A percentile compares a stretch with the other conserved stretches of the same genome.
Evolutionary conservation across 1,140 invertebrate species (phyloP).

Genomic region (Ladona fulva): DNA sequence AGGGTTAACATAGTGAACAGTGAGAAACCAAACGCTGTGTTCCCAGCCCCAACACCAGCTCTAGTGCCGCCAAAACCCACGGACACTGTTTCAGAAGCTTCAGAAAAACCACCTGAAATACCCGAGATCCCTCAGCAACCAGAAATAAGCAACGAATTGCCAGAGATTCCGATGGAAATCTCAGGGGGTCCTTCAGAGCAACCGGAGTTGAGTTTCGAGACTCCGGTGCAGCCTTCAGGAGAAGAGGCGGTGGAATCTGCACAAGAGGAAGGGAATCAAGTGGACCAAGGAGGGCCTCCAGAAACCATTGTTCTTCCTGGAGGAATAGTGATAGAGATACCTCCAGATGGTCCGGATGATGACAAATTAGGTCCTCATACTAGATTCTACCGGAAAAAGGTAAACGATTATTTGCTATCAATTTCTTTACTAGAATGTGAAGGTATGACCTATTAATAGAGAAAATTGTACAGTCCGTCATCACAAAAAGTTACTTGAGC

Average conservation of each 20-base stretch:
- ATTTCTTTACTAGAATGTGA: too few relatives aligned
- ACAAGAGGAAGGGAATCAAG: neutral
- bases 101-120: neutral
- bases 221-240: neutral
- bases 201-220: neutral
- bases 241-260: neutral
- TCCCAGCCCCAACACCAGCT: neutral
- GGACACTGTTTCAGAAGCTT: neutral
- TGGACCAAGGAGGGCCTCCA: neutral
- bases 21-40: neutral
- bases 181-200: neutral
- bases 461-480: too few relatives aligned
- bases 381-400: too few relatives aligned
- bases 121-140: neutral
- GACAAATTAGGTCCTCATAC: neutral
- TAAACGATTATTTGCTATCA: too few relatives aligned
- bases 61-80: neutral
- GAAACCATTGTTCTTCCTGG: neutral
- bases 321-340: neutral
- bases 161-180: neutral
- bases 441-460: too few relatives aligned
- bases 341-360: neutral
- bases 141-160: neutral
- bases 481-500: too few relatives aligned
- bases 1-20: neutral